Evolutionary conservation across 2,888 invertebrate genomes (phyloP), one percentile per base, ranked within the genome.

Genomic region (Antitype chi): DNA sequence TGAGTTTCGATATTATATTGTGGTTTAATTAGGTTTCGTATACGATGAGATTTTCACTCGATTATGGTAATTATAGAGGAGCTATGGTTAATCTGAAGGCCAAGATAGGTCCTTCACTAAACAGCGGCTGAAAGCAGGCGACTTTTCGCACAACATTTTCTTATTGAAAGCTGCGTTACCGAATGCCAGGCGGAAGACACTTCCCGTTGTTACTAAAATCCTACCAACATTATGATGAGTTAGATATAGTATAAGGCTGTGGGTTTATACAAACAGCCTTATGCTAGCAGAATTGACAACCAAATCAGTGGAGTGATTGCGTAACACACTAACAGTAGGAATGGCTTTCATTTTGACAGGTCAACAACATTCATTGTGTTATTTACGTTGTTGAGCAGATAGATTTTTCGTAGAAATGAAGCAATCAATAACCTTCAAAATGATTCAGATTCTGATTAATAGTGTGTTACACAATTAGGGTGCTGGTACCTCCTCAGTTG

Each of bases 1-100:
- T 85, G 76, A 71, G 76, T 84, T 79, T 62, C 66, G 67, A 76
- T 84, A 81, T 74, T 76, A 82, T 74, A 78, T 78, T 74, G 76
- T 76, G 52, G 59, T 74, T 76, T 82, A 85, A 84, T 85, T 85
- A 85, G 69, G 59, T 77, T 66, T 81, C 47, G 70, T 53, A 85
- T 72, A 49, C 59, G 53, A 78, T 70, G 62, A 17, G 47, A 25
- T 69, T 84, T 85, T 78, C 70, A 68, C 81, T 68, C 76, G 52
- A 47, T 67, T 73, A 57, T 70, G n/a, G 52, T 52, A 32, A 32
- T 38, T 59, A 23, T 57, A 68, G 47, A n/a, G 15, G 15, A 25
- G 8, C 38, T 25, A 17, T 62, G 8, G 8, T 43, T 49, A 32
- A 38, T 23, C 9, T 25, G 52, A 69, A 59, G 4, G 17, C 15